phyloP scores from a whole-genome alignment of 2,888 invertebrate genomes.

The Callosobruchus maculatus region DNA sequence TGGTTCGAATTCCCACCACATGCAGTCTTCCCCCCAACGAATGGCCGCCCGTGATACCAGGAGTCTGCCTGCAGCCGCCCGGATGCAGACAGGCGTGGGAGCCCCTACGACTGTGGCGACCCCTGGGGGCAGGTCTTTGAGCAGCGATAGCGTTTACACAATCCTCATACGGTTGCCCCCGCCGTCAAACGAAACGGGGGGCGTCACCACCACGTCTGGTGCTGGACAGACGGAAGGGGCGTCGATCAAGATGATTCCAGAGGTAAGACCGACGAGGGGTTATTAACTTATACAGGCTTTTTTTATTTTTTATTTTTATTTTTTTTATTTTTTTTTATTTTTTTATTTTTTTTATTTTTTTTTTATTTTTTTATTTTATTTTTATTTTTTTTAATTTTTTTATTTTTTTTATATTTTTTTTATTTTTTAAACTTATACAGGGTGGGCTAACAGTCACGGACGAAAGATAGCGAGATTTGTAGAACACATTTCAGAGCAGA shows the following conservation, averaged over 20 bases:
- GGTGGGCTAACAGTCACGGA: no score
- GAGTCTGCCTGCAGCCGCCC: conserved; percentile 60
- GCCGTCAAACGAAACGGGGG: conserved; percentile 35
- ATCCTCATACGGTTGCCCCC: conserved; percentile 85
- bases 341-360: no score
- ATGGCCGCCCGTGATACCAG: conserved; percentile 57
- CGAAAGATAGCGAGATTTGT: no score
- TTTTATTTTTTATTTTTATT: no score
- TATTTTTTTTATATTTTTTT: no score
- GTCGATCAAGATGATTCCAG: conserved; percentile 84
- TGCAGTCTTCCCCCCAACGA: conserved; percentile 12
- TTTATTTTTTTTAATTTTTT: no score
- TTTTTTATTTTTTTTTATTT: no score
- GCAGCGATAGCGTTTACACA: conserved; percentile 82
- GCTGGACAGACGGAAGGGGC: conserved; percentile 53
- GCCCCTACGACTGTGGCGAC: neutral
- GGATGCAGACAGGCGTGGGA: conserved; percentile 46
- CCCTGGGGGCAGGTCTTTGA: conserved; percentile 50
- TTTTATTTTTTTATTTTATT: no score
- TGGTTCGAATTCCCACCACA: conserved; percentile 17
- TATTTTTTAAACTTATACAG: no score
- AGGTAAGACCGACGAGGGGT: conserved; percentile 27
- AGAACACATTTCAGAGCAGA: no score
- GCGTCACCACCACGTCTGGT: conserved; percentile 26
- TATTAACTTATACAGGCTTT: no score